Percentiles rank a stretch among this genome's conserved stretches.
These are phyloP conservation scores for Diachasma alloeum DNA, from an alignment of 1,140 invertebrate genomes.

Conservation along the genomic window DNA sequence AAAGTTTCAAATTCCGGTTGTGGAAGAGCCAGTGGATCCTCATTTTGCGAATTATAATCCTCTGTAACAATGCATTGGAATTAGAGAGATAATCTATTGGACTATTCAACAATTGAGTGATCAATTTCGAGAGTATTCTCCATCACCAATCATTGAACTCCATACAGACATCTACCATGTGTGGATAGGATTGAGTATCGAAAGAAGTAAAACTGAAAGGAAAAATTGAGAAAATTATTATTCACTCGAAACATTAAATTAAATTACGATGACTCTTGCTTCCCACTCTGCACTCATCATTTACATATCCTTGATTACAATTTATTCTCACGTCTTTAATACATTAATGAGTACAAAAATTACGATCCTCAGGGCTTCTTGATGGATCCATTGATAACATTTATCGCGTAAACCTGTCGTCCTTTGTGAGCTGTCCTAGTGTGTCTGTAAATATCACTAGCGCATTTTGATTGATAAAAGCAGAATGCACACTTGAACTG, in stretches of 20 bases:
- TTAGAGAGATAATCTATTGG: too few species aligned
- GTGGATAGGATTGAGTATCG: background rate
- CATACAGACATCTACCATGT: background rate
- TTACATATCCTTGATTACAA: background rate
- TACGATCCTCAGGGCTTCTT: background rate
- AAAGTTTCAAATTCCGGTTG: too few species aligned
- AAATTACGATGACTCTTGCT: background rate
- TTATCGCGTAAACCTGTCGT: constrained; percentile 17
- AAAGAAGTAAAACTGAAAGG: background rate
- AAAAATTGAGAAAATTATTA: background rate
- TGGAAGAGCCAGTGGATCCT: too few species aligned
- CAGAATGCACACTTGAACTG: constrained; percentile 79
- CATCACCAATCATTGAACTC: too few species aligned
- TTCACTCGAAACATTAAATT: background rate
- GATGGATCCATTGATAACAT: background rate
- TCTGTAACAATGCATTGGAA: too few species aligned
- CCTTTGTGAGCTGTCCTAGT: constrained; percentile 37
- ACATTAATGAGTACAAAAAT: background rate
- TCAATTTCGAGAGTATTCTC: too few species aligned
- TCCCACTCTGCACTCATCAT: background rate
- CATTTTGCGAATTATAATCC: too few species aligned
- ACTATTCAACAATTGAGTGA: too few species aligned
- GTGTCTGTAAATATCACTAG: constrained; percentile 45
- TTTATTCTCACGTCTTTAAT: background rate
- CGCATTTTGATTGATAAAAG: constrained; percentile 56